Evolutionary conservation across 2,888 invertebrate species (phyloP).

Genomic region (Drosophila emarginata): DNA sequence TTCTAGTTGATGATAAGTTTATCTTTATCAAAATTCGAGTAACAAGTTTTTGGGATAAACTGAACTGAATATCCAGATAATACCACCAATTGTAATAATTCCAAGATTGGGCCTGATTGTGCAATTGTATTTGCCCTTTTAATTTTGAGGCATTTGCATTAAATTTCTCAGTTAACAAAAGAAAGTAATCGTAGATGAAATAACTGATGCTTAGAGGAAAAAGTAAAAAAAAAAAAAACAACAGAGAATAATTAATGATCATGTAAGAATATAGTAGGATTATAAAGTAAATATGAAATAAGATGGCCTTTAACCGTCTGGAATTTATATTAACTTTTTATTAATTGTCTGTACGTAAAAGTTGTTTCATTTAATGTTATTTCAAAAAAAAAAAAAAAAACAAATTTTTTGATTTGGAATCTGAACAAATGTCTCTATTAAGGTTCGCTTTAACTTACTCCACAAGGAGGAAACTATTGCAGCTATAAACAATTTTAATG

Average conservation of each 20-base stretch:
- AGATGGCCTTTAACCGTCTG: neutral
- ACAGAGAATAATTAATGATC: neutral
- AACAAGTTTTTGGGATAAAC: neutral
- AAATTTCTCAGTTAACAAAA: neutral
- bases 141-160: conserved; percentile 3
- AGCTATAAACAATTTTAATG: conserved; percentile 46
- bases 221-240: neutral
- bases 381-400: neutral
- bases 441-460: conserved; percentile 37
- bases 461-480: conserved; percentile 17
- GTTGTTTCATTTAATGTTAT: neutral
- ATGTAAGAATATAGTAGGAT: neutral
- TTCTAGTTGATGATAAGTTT: conserved; percentile 45
- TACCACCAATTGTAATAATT: conserved; percentile 2
- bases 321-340: neutral
- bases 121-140: neutral
- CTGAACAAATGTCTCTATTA: conserved; percentile 6
- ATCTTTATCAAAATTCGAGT: neutral
- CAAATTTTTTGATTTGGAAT: neutral
- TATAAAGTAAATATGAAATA: neutral
- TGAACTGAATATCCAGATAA: conserved; percentile 3
- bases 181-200: neutral
- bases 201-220: neutral
- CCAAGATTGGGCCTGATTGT: conserved; percentile 1
- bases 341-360: neutral